Evolutionary conservation across 2,113 vertebrate species (phyloP).

Genomic region (Callocephalon fimbriatum): DNA sequence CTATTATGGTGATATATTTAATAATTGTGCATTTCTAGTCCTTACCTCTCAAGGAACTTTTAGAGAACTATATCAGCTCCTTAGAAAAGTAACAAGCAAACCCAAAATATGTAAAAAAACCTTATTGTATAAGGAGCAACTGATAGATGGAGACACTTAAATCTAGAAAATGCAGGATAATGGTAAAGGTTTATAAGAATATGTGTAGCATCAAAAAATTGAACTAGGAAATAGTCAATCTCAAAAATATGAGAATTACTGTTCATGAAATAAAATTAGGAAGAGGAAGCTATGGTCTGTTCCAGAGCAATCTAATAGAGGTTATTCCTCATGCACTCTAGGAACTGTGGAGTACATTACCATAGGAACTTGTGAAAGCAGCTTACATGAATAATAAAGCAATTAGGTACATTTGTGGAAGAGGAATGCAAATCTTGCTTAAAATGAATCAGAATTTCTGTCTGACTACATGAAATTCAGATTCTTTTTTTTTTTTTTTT

Average conservation of each 20-base stretch:
- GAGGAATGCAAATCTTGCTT: not conserved
- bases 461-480: not conserved
- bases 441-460: not conserved
- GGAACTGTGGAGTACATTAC: not conserved
- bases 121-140: rapidly evolving
- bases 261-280: not conserved
- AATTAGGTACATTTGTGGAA: not conserved
- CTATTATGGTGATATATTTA: too few relatives aligned
- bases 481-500: too few relatives aligned
- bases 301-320: not conserved
- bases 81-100: not conserved
- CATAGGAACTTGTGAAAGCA: not conserved
- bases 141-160: not conserved
- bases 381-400: rapidly evolving
- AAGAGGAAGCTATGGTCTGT: not conserved
- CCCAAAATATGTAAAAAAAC: rapidly evolving
- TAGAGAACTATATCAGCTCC: too few relatives aligned
- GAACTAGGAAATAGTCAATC: not conserved
- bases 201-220: not conserved
- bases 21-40: too few relatives aligned
- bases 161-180: not conserved
- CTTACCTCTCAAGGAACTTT: too few relatives aligned
- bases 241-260: not conserved
- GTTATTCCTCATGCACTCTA: not conserved
- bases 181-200: not conserved